Evolutionary conservation across 2,888 invertebrate species (phyloP).

Genomic region (Frankliniella intonsa): DNA sequence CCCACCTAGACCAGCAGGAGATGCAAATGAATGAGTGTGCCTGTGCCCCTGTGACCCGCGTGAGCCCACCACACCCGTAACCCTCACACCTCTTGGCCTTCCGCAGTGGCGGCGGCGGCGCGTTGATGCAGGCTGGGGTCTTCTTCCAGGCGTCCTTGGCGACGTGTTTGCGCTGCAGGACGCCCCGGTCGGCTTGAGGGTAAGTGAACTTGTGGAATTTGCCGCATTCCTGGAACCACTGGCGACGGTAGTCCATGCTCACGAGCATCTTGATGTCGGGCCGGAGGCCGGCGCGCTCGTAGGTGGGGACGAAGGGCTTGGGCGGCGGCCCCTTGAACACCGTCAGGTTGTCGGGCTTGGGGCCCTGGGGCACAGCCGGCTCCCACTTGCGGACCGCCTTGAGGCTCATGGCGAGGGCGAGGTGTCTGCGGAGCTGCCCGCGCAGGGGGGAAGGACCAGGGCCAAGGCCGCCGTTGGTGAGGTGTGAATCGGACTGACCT

Average conservation of each 20-base stretch:
- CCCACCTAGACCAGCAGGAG: background rate
- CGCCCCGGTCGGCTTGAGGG: background rate
- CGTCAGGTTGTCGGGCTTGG: slow-evolving; percentile 18
- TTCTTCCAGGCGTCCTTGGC: slow-evolving; percentile 7
- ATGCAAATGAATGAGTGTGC: too few species aligned
- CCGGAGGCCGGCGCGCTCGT: background rate
- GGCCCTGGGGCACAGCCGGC: background rate
- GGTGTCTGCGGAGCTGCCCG: background rate
- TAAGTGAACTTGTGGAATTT: background rate
- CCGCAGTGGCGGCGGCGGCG: background rate
- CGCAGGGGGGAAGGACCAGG: background rate
- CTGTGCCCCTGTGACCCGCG: too few species aligned
- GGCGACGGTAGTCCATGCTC: slow-evolving; percentile 8
- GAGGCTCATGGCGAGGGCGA: background rate
- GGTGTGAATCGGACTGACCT: background rate
- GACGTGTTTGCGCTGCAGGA: background rate
- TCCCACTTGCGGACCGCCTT: background rate
- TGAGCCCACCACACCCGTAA: background rate
- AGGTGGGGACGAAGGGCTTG: slow-evolving; percentile 8
- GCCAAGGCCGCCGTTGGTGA: background rate
- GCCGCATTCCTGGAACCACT: slow-evolving; percentile 10
- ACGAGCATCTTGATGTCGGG: slow-evolving; percentile 19
- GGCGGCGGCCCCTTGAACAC: slow-evolving; percentile 2
- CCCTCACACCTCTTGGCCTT: slow-evolving; percentile 9
- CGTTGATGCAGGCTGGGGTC: background rate